Evolutionary conservation across 2,113 vertebrate genomes (phyloP), one percentile per base, ranked within the genome.

Genomic region (Notarius quadriscutis): DNA sequence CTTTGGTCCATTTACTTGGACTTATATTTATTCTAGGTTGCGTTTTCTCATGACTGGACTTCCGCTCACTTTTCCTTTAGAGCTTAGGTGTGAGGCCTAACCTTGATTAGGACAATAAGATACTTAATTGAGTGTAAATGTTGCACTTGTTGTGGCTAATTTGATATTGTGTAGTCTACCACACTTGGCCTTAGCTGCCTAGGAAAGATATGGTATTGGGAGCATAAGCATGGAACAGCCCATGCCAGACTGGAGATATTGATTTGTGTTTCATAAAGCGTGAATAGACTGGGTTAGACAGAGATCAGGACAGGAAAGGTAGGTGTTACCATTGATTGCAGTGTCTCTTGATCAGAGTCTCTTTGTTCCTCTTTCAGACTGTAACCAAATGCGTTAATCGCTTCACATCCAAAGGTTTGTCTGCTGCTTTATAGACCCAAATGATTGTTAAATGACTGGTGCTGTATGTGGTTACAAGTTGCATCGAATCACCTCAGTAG

Each of bases 271-370:
- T 81, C 17, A 79, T 85, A 71, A 60, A 87, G 89, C 83, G 69
- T 62, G 81, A 84, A 81, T 67, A 81, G 84, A 65, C 74, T 51
- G 57, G n/a, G 22, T 86, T 78, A 81, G 81, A 74, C 74, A 84
- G 51, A 88, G 84, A 65, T 75, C 62, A 41, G 71, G 72, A 86
- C 71, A 86, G 71, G 51, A 81, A 78, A 78, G 80, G 84, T 86
- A 69, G 87, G 89, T 90, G 84, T 88, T 86, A 65, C 81, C 87
- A 90, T 90, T 90, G 89, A 90, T 90, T 84, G 87, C 60, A 74
- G 86, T 53, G 87, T 83, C 89, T 90, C 89, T 87, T 69, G 81
- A 87, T 86, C 79, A 14, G 84, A 88, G 87, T 50, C 87, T 88
- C 87, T 90, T 86, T 87, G 87, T 90, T 88, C 57, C 53, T 81